phyloP scores from a whole-genome alignment of 2,888 invertebrate species.

The Spatulosminthurus flaviceps region DNA sequence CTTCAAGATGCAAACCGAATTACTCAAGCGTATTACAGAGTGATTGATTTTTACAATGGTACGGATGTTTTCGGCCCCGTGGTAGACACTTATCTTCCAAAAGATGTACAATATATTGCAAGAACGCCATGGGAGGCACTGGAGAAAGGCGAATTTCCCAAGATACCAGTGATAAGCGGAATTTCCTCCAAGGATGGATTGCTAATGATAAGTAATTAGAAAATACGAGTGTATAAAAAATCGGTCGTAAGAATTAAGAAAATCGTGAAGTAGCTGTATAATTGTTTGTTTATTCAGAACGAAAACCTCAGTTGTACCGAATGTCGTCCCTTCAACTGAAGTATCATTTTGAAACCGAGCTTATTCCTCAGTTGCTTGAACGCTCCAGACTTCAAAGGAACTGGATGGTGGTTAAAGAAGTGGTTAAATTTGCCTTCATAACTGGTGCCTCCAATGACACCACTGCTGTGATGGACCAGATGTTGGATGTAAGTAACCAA shows the following conservation, averaged over 20 bases:
- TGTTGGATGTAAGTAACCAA: constrained; percentile 58
- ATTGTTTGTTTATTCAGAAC: constrained; percentile 50
- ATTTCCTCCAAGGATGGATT: constrained; percentile 75
- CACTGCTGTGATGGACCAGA: constrained; percentile 62
- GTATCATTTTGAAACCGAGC: constrained; percentile 59
- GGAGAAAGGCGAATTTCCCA: constrained; percentile 69
- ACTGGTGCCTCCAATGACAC: constrained; percentile 62
- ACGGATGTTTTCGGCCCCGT: constrained; percentile 71
- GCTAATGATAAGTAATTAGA: constrained; percentile 69
- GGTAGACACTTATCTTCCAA: constrained; percentile 73
- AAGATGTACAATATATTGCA: constrained; percentile 73
- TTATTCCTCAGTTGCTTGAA: constrained; percentile 61
- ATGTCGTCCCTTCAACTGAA: constrained; percentile 60
- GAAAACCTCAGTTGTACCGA: constrained; percentile 59
- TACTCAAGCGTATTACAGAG: constrained; percentile 60
- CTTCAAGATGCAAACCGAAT: constrained; percentile 71
- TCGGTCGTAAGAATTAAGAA: too few relatives aligned
- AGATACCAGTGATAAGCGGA: constrained; percentile 76
- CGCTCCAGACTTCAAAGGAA: constrained; percentile 58
- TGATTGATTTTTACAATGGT: constrained; percentile 61
- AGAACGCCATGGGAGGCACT: constrained; percentile 70
- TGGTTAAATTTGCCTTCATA: constrained; percentile 63
- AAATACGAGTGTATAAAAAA: too few relatives aligned
- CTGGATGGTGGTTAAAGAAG: constrained; percentile 61
- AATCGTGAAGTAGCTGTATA: too few relatives aligned